Base-by-base conservation (phyloP, 2,113 vertebrate genomes). In the Meriones unguiculatus region DNA sequence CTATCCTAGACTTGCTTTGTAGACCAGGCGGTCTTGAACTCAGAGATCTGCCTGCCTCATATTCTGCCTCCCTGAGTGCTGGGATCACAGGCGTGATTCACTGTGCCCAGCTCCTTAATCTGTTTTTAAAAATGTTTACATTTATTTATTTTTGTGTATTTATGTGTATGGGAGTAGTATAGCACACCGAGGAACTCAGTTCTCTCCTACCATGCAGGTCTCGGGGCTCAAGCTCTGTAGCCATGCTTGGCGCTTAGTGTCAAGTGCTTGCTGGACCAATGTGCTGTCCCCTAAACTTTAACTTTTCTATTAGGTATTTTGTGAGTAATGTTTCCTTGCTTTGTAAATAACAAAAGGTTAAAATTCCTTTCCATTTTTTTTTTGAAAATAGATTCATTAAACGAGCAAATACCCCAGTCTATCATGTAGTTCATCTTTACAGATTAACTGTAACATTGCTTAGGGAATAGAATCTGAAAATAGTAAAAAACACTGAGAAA, bases 261-360 rank as follows among this genome's bases (percentile, higher is more conserved):
- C 64, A 67, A 35, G 41, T 11, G 38, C 15, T 50, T 62, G 2
- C 28, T 50, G 28, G 22, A 38, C 9, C 62, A 85, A 14, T 38
- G 41, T 32, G 41, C 41, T 67, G 41, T 30, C 17, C 41, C 10
- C 84, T 67, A 50, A 12, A 35, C 64, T 69, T 67, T 32, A 87
- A 87, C 41, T 50, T 52, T 91, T 9, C 93, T 89, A 24, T 62
- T 77, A 90, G 28, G 64, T 67, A 75, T 87, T 84, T 70, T 28
- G 38, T 4, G 89, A 67, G 32, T 30, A 95, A 93, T 85, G 22
- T 57, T 76, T 87, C 12, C 57, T 77, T 96, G 30, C 3, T 88
- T 93, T 80, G 32, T 88, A 87, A 7, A 77, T 91, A 92, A 62
- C 65, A 82, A 95, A 96, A 93, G 0, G 64, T 88, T 93, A 92